phyloP scores from a whole-genome alignment of 1,140 invertebrate genomes.

The Drosophila tani region DNA sequence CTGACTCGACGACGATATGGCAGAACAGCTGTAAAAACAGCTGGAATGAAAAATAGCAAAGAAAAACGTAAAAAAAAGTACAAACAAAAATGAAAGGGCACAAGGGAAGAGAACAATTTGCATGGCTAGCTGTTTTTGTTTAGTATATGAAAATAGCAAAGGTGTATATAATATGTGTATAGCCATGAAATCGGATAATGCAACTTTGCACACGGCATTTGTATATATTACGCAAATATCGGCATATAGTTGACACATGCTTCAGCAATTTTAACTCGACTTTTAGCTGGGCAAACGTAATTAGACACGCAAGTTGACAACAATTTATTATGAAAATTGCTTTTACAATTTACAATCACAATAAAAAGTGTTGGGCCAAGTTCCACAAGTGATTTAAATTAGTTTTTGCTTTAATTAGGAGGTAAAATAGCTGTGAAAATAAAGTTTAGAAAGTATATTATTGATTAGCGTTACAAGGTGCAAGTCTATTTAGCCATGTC shows the following conservation, averaged over 20 bases:
- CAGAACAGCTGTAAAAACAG: constrained; percentile 69
- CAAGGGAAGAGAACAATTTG: constrained; percentile 8
- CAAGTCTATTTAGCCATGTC: too few relatives aligned
- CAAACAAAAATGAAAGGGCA: background rate
- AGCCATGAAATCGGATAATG: constrained; percentile 10
- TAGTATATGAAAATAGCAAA: background rate
- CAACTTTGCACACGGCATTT: constrained; percentile 1
- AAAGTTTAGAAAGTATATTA: too few relatives aligned
- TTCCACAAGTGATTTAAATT: background rate
- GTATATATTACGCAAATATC: background rate
- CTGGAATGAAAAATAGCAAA: constrained; percentile 18
- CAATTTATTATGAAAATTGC: constrained; percentile 6
- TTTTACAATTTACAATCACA: background rate
- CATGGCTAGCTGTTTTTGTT: background rate
- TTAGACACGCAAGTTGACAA: constrained; percentile 53
- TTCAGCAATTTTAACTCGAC: background rate
- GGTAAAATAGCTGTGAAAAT: background rate
- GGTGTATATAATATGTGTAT: background rate
- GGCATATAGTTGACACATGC: background rate
- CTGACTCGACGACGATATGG: constrained; percentile 13
- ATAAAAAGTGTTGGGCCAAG: background rate
- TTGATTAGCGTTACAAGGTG: too few relatives aligned
- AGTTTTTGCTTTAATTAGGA: background rate
- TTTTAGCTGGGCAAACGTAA: constrained; percentile 37
- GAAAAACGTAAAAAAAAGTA: constrained; percentile 2